phyloP scores from a whole-genome alignment of 2,888 invertebrate species.

The Agriopis leucophaearia region DNA sequence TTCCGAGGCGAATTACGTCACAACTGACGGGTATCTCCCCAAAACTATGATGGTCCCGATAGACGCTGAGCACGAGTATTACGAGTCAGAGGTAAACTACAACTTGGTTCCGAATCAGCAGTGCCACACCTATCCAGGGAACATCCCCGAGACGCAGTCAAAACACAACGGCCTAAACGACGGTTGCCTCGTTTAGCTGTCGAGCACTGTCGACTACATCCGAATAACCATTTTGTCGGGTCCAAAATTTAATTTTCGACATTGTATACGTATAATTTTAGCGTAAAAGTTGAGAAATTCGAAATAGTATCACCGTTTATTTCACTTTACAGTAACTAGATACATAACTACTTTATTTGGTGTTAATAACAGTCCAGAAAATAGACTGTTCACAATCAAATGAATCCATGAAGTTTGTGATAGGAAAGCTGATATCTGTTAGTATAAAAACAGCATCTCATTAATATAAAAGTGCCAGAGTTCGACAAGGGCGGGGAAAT shows the following conservation, averaged over 20 bases:
- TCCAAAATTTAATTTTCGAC: constrained; percentile 78
- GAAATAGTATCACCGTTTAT: constrained; percentile 77
- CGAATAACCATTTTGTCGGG: constrained; percentile 65
- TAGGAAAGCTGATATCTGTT: constrained; percentile 23
- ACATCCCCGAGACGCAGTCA: constrained; percentile 74
- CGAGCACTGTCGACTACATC: constrained; percentile 28
- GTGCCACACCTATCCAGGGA: constrained; percentile 85
- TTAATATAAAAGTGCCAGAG: constrained; percentile 53
- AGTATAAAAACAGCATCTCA: constrained; percentile 27
- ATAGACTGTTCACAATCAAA: constrained; percentile 13
- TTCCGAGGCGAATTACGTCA: constrained; percentile 69
- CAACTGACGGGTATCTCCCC: constrained; percentile 78
- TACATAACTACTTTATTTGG: constrained; percentile 22
- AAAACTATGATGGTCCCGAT: constrained; percentile 83
- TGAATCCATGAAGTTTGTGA: constrained; percentile 18
- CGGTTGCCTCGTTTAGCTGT: constrained; percentile 87
- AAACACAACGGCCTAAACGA: constrained; percentile 87
- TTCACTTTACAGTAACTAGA: constrained; percentile 43
- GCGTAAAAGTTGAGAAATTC: constrained; percentile 69
- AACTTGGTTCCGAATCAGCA: constrained; percentile 77
- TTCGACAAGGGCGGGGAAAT: constrained; percentile 69
- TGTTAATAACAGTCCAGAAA: constrained; percentile 16
- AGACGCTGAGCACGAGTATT: constrained; percentile 84
- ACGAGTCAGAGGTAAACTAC: constrained; percentile 83
- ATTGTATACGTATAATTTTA: constrained; percentile 80